Conservation (phyloP, 2,113 vertebrate genomes). For the Nanorana parkeri region DNA sequence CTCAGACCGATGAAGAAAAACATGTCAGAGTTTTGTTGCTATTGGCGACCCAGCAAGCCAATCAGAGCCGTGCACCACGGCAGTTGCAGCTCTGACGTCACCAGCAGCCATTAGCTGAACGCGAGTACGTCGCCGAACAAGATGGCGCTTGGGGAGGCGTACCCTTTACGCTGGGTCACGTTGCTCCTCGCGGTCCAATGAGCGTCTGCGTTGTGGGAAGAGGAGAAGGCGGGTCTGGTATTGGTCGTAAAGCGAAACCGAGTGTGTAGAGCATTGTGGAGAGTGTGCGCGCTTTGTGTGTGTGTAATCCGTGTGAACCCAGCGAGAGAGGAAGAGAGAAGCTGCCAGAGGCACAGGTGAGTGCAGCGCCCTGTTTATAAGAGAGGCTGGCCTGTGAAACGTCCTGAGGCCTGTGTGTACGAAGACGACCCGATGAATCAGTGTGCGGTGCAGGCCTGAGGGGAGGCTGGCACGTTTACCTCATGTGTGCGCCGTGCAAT, state of each 20-base stretch:
- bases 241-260: conserved; percentile 24
- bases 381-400: not conserved
- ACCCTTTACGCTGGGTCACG: not conserved
- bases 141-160: conserved; percentile 3
- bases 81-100: too few relatives aligned
- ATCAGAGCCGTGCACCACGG: too few relatives aligned
- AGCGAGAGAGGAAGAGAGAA: not conserved
- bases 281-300: conserved; percentile 5
- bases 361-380: not conserved
- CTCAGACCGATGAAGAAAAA: too few relatives aligned
- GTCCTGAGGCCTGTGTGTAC: too few relatives aligned
- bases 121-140: not conserved
- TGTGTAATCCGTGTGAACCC: too few relatives aligned
- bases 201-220: not conserved
- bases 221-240: not conserved
- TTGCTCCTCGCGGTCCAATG: not conserved
- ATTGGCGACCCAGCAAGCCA: too few relatives aligned
- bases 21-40: too few relatives aligned
- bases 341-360: not conserved
- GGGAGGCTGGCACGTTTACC: too few relatives aligned
- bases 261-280: not conserved
- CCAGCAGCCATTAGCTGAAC: conserved; percentile 26
- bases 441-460: too few relatives aligned
- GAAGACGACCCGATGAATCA: too few relatives aligned
- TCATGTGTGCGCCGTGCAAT: too few relatives aligned